Conservation (phyloP, 1,140 invertebrate genomes). For the Chymomyza costata region DNA sequence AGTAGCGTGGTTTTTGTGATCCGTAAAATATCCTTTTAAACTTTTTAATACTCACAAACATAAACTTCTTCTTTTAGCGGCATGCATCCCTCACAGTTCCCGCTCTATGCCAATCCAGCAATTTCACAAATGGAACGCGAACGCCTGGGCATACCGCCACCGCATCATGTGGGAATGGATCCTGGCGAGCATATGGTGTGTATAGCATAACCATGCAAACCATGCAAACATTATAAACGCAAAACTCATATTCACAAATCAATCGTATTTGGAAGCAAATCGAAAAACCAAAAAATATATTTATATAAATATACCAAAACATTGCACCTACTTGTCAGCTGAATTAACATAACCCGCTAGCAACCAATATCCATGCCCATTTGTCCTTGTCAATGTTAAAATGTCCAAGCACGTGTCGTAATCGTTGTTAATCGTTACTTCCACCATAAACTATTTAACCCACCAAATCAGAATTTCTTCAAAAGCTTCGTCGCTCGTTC, state of each 20-base stretch:
- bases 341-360: constrained; percentile 9
- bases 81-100: constrained; percentile 79
- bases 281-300: constrained; percentile 13
- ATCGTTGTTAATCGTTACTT: constrained; percentile 27
- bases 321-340: constrained; percentile 42
- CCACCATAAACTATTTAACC: constrained; percentile 12
- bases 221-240: constrained; percentile 71
- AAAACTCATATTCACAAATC: constrained; percentile 74
- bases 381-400: constrained; percentile 36
- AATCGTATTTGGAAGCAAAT: constrained; percentile 74
- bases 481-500: constrained; percentile 20
- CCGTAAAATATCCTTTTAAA: too few relatives aligned
- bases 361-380: constrained; percentile 9
- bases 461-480: constrained; percentile 21
- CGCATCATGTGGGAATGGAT: constrained; percentile 79
- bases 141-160: constrained; percentile 85
- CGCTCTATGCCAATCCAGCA: constrained; percentile 80
- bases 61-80: constrained; percentile 76
- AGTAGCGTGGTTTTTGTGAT: too few relatives aligned
- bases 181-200: constrained; percentile 79
- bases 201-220: constrained; percentile 76
- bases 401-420: constrained; percentile 29
- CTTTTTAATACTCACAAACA: too few relatives aligned
- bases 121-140: constrained; percentile 91
- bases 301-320: constrained; percentile 3